These are phyloP conservation scores for Hozukius guyotensis DNA, from an alignment of 2,797 vertebrate species.

Conservation along the genomic window DNA sequence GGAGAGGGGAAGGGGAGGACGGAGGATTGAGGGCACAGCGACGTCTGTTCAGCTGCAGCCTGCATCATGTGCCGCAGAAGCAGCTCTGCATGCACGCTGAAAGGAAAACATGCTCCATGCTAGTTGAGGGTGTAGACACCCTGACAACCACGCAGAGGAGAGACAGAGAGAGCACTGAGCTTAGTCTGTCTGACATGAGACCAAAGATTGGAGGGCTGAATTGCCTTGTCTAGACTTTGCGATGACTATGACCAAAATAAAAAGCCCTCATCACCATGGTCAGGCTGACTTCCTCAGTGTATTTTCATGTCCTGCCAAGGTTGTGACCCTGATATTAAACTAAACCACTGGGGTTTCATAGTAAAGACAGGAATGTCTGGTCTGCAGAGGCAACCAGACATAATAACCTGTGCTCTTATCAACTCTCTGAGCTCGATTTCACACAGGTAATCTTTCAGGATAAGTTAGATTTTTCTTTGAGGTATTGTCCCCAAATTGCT, in stretches of 20 bases:
- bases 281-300: slow-evolving; percentile 35
- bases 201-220: slow-evolving; percentile 26
- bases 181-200: slow-evolving; percentile 18
- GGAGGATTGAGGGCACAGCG: slow-evolving; percentile 5
- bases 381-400: slow-evolving; percentile 21
- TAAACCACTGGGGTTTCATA: slow-evolving; percentile 28
- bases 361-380: slow-evolving; percentile 38
- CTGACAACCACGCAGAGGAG: slow-evolving; percentile 27
- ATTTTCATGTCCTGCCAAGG: slow-evolving; percentile 59
- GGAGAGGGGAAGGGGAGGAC: background rate
- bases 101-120: slow-evolving; percentile 50
- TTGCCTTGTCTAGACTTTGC: slow-evolving; percentile 63
- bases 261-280: slow-evolving; percentile 36
- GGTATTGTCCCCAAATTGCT: background rate
- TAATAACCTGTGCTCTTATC: slow-evolving; percentile 33
- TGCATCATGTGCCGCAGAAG: slow-evolving; percentile 51
- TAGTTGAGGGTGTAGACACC: slow-evolving; percentile 29
- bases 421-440: background rate
- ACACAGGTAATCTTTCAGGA: slow-evolving; percentile 20
- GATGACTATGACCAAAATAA: slow-evolving; percentile 64
- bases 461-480: background rate
- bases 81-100: slow-evolving; percentile 58
- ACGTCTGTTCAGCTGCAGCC: slow-evolving; percentile 32
- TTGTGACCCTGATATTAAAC: slow-evolving; percentile 60
- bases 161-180: slow-evolving; percentile 3